These are phyloP conservation scores for Mactromeris polynyma DNA, from an alignment of 2,888 invertebrate species.

Conservation along the genomic window DNA sequence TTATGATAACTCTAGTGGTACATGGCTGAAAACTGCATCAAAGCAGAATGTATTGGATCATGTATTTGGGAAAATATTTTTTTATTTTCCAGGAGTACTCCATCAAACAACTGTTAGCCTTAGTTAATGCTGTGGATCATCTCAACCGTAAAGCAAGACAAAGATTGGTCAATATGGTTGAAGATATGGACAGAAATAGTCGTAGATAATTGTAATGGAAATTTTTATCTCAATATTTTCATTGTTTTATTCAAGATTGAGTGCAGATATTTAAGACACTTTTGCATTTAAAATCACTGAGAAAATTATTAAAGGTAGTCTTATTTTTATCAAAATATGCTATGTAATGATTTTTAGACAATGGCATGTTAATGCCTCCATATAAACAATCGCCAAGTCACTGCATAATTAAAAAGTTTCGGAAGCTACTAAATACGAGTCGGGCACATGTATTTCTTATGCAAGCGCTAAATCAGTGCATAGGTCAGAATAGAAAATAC, in stretches of 20 bases:
- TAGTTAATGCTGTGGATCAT: slow-evolving; percentile 95
- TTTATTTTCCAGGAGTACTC: slow-evolving; percentile 92
- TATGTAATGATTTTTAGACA: neutral
- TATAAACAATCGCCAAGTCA: neutral
- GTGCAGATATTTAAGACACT: too few species aligned
- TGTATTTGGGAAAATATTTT: too few species aligned
- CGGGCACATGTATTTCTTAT: too few species aligned
- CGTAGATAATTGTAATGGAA: slow-evolving; percentile 57
- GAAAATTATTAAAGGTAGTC: neutral
- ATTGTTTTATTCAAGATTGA: neutral
- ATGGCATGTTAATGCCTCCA: neutral
- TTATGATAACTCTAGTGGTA: too few species aligned
- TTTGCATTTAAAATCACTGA: too few species aligned
- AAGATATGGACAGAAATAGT: slow-evolving; percentile 82
- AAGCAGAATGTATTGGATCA: too few species aligned
- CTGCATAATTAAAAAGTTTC: too few species aligned
- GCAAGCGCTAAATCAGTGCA: too few species aligned
- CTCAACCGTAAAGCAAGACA: slow-evolving; percentile 95
- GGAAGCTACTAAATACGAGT: too few species aligned
- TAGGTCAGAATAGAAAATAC: too few species aligned
- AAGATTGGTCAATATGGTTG: slow-evolving; percentile 92
- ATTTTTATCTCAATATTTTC: neutral
- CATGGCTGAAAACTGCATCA: too few species aligned
- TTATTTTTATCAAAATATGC: neutral
- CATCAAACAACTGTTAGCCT: slow-evolving; percentile 93